Conservation (phyloP, 2,113 vertebrate species). For the Cichladusa arquata region DNA sequence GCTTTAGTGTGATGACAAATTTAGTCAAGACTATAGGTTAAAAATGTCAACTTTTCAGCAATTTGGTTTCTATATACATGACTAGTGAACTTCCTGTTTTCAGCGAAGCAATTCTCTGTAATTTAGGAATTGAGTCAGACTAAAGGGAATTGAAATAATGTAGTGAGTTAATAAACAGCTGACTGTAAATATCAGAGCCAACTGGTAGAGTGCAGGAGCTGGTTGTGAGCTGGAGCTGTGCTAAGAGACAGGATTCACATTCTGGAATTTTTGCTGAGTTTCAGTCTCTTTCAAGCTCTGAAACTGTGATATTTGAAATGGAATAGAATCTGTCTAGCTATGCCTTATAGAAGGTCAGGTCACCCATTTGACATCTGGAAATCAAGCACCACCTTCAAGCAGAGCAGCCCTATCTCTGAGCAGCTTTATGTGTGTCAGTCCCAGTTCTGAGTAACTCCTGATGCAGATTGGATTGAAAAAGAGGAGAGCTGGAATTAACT, state of each 20-base stretch:
- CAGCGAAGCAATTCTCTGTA: constrained; percentile 22
- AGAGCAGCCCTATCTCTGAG: background rate
- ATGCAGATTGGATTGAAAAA: background rate
- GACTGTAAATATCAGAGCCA: background rate
- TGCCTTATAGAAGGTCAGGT: background rate
- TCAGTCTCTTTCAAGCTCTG: background rate
- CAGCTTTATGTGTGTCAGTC: background rate
- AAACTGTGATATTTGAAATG: background rate
- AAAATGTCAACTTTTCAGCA: background rate
- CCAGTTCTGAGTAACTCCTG: background rate
- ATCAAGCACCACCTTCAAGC: background rate
- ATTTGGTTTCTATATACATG: background rate
- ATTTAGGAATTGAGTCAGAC: constrained; percentile 48
- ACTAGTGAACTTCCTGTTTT: constrained; percentile 45
- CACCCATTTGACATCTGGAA: background rate
- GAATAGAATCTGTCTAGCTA: background rate
- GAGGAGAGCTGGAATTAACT: background rate
- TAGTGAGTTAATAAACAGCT: background rate
- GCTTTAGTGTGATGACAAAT: background rate
- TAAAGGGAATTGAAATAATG: constrained; percentile 29
- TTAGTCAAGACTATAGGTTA: background rate
- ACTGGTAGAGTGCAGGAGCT: background rate
- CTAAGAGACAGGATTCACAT: background rate
- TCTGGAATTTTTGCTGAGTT: background rate
- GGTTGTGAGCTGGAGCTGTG: background rate